phyloP scores from a whole-genome alignment of 2,888 invertebrate species.

The Drosophila falleni region DNA sequence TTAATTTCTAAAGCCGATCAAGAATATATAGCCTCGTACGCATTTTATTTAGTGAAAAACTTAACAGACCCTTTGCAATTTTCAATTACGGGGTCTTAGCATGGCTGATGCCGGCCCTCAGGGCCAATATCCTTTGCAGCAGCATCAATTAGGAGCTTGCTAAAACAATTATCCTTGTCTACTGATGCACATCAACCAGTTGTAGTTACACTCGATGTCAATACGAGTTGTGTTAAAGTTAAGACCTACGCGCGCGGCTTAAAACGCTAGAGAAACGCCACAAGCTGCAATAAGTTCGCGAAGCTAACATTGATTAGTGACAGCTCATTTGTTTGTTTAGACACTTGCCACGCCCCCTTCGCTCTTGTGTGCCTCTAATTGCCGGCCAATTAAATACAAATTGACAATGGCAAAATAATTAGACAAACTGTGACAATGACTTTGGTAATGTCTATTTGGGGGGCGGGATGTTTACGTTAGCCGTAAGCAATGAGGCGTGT shows the following conservation, averaged over 20 bases:
- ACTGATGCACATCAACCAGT: conserved; percentile 24
- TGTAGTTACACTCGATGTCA: conserved; percentile 12
- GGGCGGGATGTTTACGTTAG: neutral
- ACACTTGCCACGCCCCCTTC: conserved; percentile 34
- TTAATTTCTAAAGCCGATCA: too few relatives aligned
- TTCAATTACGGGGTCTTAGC: neutral
- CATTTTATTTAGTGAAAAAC: neutral
- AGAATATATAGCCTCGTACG: neutral
- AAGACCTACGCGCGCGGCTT: conserved; percentile 3
- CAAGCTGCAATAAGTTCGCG: conserved; percentile 1
- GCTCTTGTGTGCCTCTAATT: conserved; percentile 53
- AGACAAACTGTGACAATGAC: conserved; percentile 44
- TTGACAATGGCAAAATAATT: conserved; percentile 78
- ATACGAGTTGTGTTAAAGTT: conserved; percentile 12
- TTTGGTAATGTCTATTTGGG: conserved; percentile 1
- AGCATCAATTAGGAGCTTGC: conserved; percentile 65
- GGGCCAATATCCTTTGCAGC: conserved; percentile 35
- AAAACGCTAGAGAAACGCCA: conserved; percentile 23
- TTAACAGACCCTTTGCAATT: neutral
- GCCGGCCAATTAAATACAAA: conserved; percentile 72
- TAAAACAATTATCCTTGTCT: conserved; percentile 67
- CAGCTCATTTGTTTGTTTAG: conserved; percentile 44
- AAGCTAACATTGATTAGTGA: conserved; percentile 47
- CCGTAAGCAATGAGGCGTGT: conserved; percentile 63
- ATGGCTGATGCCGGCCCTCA: conserved; percentile 17